These are phyloP conservation scores for Nezara viridula DNA, from an alignment of 2,888 invertebrate species.

Conservation along the genomic window DNA sequence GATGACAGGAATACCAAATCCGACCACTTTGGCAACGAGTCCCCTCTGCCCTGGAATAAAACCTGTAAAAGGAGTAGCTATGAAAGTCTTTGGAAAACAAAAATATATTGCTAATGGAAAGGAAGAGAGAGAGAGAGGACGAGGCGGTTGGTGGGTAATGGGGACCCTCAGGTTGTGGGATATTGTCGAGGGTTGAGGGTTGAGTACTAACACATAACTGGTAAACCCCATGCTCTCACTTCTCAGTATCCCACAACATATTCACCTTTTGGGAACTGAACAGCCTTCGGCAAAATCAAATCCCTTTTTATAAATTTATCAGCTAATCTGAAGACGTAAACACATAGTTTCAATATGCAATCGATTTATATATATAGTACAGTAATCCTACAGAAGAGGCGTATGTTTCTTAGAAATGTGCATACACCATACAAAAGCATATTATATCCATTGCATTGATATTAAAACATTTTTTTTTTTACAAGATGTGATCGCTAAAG, in stretches of 20 bases:
- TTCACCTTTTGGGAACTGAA: neutral
- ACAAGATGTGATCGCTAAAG: too few species aligned
- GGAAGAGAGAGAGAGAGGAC: neutral
- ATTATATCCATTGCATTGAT: too few species aligned
- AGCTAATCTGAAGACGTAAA: too few species aligned
- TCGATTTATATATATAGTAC: too few species aligned
- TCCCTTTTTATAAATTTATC: too few species aligned
- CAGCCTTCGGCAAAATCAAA: too few species aligned
- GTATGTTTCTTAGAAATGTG: too few species aligned
- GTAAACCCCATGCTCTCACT: neutral
- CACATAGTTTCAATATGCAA: too few species aligned
- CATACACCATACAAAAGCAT: too few species aligned
- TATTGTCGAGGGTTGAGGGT: neutral
- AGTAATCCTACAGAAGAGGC: too few species aligned
- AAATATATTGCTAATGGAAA: slow-evolving; percentile 37
- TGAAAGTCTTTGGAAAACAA: slow-evolving; percentile 20
- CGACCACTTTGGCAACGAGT: neutral
- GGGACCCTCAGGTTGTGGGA: neutral
- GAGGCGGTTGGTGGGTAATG: neutral
- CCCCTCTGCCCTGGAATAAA: neutral
- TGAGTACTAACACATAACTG: neutral
- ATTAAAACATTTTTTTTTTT: too few species aligned
- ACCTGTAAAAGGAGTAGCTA: neutral
- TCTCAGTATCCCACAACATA: neutral
- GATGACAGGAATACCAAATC: neutral